Conservation (phyloP, 2,113 vertebrate species). For the Gymnobelideus leadbeateri region DNA sequence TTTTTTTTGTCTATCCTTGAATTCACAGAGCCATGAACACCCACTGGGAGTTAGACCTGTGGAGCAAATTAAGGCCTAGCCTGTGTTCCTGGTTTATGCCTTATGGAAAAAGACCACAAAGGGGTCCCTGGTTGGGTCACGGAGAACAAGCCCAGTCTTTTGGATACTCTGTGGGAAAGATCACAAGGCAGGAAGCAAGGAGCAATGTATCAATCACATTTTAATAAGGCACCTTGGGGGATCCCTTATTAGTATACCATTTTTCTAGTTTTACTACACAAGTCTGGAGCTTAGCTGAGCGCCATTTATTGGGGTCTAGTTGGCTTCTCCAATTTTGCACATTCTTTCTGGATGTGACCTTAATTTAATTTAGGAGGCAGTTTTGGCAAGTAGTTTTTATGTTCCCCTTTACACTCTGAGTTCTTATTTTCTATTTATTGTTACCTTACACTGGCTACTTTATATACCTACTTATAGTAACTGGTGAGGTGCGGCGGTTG, state of each 20-base stretch:
- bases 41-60: neutral
- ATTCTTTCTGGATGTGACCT: neutral
- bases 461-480: neutral
- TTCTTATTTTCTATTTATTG: neutral
- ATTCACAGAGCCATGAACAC: neutral
- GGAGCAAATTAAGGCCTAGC: neutral
- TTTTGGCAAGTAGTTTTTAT: neutral
- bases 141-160: neutral
- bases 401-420: neutral
- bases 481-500: no score
- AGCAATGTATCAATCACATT: neutral
- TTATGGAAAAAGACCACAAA: neutral
- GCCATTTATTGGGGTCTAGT: neutral
- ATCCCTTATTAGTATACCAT: neutral
- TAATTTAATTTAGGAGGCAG: neutral
- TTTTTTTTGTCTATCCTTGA: neutral
- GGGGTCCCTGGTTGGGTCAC: neutral
- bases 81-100: neutral
- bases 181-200: neutral
- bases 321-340: neutral
- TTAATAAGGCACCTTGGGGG: neutral
- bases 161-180: neutral
- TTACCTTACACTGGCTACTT: neutral
- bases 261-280: neutral
- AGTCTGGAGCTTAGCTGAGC: neutral